Conservation (phyloP, 2,113 vertebrate genomes). For the Tetrao urogallus region DNA sequence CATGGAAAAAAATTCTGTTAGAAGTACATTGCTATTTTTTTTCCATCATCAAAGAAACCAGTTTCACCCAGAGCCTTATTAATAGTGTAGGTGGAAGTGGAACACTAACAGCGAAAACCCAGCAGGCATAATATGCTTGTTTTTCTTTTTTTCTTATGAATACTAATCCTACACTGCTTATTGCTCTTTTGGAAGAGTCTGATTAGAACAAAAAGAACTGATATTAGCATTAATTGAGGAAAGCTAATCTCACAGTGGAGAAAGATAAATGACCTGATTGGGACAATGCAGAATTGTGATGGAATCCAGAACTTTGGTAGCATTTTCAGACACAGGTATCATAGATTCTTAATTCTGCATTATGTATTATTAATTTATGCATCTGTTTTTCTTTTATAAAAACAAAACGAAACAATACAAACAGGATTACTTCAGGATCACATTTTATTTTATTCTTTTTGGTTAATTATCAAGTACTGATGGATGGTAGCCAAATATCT, state of each 20-base stretch:
- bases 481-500: not conserved
- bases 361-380: slow-evolving; percentile 1
- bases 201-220: slow-evolving; percentile 9
- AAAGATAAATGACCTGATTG: not conserved
- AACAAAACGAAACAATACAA: not conserved
- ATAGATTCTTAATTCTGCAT: slow-evolving; percentile 3
- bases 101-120: slow-evolving; percentile 12
- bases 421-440: not conserved
- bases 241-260: slow-evolving; percentile 29
- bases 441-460: not conserved
- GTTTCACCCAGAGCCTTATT: slow-evolving; percentile 45
- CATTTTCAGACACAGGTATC: not conserved
- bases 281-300: not conserved
- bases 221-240: slow-evolving; percentile 2
- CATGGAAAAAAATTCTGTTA: not conserved
- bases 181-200: not conserved
- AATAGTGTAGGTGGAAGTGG: slow-evolving; percentile 17
- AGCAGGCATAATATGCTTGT: not conserved
- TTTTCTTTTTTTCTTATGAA: not conserved
- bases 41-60: slow-evolving; percentile 26
- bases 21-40: not conserved
- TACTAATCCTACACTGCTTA: not conserved
- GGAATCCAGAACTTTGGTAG: not conserved
- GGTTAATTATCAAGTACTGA: not conserved
- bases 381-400: slow-evolving; percentile 22